Evolutionary conservation across 2,797 vertebrate genomes (phyloP).

Genomic region (Pangasius krempfi): DNA sequence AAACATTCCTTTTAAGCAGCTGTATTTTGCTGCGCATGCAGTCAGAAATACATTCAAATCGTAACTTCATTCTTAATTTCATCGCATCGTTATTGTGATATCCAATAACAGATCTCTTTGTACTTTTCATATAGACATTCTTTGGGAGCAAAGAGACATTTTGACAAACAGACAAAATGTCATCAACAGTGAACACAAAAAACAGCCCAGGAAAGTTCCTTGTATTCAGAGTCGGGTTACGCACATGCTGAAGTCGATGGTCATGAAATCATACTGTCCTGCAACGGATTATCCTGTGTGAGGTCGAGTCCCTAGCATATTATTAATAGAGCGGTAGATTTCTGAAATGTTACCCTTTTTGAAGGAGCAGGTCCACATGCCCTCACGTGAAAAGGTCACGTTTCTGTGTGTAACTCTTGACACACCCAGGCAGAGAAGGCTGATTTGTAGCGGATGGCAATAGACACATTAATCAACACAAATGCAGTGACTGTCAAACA

Average conservation of each 20-base stretch:
- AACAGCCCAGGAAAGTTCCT: neutral
- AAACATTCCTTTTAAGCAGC: neutral
- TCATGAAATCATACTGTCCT: neutral
- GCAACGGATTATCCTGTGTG: neutral
- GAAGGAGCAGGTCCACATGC: conserved; percentile 46
- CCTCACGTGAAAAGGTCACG: conserved; percentile 45
- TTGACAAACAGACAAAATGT: neutral
- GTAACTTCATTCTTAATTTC: neutral
- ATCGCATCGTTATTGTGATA: neutral
- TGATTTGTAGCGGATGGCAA: conserved; percentile 48
- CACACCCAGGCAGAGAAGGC: conserved; percentile 20
- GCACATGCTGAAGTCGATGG: neutral
- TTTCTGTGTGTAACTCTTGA: conserved; percentile 43
- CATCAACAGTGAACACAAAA: neutral
- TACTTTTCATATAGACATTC: neutral
- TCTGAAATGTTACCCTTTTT: conserved; percentile 6
- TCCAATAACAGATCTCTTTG: neutral
- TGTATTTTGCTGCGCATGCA: neutral
- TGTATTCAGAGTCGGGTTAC: neutral
- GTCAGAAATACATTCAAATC: neutral
- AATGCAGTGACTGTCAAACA: conserved; percentile 58
- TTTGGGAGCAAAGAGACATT: neutral
- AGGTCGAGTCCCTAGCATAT: conserved; percentile 1
- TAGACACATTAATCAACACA: conserved; percentile 58
- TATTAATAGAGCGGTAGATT: conserved; percentile 19